phyloP scores from a whole-genome alignment of 2,113 vertebrate genomes.

The Regulus satrapa region DNA sequence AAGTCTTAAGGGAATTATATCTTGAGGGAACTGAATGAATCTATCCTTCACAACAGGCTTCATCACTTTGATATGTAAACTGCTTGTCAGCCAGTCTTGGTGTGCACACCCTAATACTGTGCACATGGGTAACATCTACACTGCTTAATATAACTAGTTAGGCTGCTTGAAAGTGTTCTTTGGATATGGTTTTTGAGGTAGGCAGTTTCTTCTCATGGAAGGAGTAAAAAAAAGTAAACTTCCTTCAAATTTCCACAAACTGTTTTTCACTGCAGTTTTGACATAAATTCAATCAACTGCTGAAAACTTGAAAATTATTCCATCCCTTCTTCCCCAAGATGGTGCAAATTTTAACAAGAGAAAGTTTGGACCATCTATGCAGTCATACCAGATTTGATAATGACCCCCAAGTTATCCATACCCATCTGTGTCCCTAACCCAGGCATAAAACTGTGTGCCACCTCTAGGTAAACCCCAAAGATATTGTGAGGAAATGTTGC shows the following conservation, averaged over 20 bases:
- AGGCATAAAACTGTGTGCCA: not conserved
- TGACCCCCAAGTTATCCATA: not conserved
- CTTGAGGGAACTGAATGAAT: not conserved
- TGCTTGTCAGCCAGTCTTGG: not conserved
- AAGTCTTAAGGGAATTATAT: not conserved
- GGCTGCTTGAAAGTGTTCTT: not conserved
- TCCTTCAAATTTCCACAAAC: not conserved
- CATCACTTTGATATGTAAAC: not conserved
- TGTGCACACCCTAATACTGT: not conserved
- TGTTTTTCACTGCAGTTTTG: not conserved
- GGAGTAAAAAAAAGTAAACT: not conserved
- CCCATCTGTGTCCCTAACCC: not conserved
- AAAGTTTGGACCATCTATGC: not conserved
- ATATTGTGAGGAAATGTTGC: rapidly evolving
- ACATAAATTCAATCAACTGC: not conserved
- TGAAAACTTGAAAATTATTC: not conserved
- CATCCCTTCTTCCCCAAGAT: not conserved
- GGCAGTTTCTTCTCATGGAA: not conserved
- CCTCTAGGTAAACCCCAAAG: not conserved
- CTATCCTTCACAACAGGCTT: not conserved
- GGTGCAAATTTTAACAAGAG: not conserved
- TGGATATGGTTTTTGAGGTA: not conserved
- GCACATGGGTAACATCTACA: not conserved
- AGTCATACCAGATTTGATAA: not conserved
- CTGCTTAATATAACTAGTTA: not conserved